A percentile compares a stretch with the other conserved stretches of the same genome.
Conservation (phyloP, 1,140 invertebrate genomes). For the Tetranychus cinnabarinus region DNA sequence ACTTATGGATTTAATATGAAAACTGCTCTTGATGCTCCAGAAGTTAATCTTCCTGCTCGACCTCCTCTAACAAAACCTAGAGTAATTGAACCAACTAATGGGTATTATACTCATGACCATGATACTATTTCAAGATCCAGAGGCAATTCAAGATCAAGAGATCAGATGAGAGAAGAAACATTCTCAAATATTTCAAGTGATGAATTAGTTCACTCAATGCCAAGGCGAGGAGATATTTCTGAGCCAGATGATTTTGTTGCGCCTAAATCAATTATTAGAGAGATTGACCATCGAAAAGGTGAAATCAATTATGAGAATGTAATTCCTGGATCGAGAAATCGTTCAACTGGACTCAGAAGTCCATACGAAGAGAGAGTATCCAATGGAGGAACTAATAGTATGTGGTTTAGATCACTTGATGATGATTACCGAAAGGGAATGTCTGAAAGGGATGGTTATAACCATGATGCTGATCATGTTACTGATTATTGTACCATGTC, state of each 20-base stretch:
- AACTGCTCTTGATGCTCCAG: background rate
- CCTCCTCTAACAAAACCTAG: background rate
- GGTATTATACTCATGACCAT: too few relatives aligned
- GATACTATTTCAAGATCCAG: too few relatives aligned
- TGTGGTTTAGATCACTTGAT: background rate
- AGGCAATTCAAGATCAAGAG: too few relatives aligned
- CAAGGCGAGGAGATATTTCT: background rate
- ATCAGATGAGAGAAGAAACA: too few relatives aligned
- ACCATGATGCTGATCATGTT: too few relatives aligned
- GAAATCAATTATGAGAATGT: background rate
- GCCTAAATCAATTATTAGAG: background rate
- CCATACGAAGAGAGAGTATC: background rate
- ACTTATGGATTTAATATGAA: background rate
- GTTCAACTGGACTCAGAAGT: background rate
- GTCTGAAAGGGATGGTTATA: background rate
- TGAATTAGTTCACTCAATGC: background rate
- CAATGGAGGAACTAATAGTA: background rate
- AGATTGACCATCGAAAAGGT: background rate
- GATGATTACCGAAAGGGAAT: slow-evolving; percentile 1
- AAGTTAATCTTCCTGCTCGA: background rate
- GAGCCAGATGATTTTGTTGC: background rate
- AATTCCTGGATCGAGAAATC: background rate
- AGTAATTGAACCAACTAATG: too few relatives aligned
- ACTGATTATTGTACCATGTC: background rate
- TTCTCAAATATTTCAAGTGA: slow-evolving; percentile 1